These are phyloP conservation scores for Blastobasis lacticolella DNA, from an alignment of 2,888 invertebrate species.

Conservation along the genomic window DNA sequence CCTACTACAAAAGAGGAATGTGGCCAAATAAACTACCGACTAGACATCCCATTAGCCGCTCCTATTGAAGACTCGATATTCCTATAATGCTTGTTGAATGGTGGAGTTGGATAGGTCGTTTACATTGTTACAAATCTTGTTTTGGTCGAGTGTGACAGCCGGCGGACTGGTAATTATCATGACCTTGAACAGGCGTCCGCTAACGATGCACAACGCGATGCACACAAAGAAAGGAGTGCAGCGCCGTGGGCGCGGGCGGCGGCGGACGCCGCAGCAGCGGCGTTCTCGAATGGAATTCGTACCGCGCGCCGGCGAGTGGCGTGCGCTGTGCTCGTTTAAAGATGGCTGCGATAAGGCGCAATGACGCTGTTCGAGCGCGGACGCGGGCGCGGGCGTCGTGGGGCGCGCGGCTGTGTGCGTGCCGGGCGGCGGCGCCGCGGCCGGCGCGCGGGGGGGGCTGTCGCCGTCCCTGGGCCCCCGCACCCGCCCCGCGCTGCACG, in stretches of 20 bases:
- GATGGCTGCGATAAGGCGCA: conserved; percentile 71
- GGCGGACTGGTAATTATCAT: conserved; percentile 55
- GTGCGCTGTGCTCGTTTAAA: conserved; percentile 68
- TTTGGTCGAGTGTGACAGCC: conserved; percentile 46
- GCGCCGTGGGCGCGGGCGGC: conserved; percentile 19
- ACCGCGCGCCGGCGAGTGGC: conserved; percentile 59
- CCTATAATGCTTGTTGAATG: too few relatives aligned
- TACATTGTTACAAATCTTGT: conserved; percentile 23
- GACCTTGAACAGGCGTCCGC: conserved; percentile 52
- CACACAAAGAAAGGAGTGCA: conserved; percentile 59
- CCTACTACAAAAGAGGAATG: too few relatives aligned
- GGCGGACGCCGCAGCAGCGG: conserved; percentile 46
- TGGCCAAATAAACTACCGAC: too few relatives aligned
- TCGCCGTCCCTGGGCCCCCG: conserved; percentile 49
- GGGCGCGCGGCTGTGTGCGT: conserved; percentile 52
- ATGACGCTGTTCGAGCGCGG: conserved; percentile 66
- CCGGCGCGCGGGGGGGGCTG: conserved; percentile 31
- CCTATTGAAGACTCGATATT: too few relatives aligned
- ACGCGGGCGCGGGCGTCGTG: conserved; percentile 31
- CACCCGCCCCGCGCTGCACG: conserved; percentile 39
- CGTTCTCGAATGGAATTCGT: conserved; percentile 62
- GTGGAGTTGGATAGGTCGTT: too few relatives aligned
- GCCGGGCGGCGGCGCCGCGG: conserved; percentile 42
- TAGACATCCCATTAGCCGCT: too few relatives aligned
- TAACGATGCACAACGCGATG: conserved; percentile 32